These are phyloP conservation scores for Spodoptera frugiperda DNA, from an alignment of 1,140 invertebrate genomes.

Conservation along the genomic window DNA sequence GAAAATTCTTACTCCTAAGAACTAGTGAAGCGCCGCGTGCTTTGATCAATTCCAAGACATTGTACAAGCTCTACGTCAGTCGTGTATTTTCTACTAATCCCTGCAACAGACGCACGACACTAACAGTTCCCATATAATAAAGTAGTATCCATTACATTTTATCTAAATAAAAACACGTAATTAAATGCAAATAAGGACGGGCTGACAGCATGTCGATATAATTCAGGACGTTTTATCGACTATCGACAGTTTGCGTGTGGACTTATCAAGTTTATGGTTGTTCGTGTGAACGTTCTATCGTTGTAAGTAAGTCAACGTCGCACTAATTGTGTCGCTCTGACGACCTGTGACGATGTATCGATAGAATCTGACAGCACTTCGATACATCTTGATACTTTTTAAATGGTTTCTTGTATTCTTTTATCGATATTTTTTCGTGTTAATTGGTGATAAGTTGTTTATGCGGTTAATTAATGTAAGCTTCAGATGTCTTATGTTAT, in stretches of 20 bases:
- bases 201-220: conserved; percentile 60
- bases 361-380: conserved; percentile 36
- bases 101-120: conserved; percentile 16
- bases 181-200: conserved; percentile 64
- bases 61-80: too few species aligned
- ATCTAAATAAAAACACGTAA: conserved; percentile 50
- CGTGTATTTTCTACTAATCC: background rate
- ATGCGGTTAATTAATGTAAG: background rate
- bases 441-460: conserved; percentile 6
- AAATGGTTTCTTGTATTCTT: background rate
- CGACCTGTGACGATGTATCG: conserved; percentile 25
- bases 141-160: conserved; percentile 41
- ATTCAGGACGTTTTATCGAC: conserved; percentile 62
- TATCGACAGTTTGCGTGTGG: conserved; percentile 62
- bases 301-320: conserved; percentile 60
- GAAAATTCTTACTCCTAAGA: too few species aligned
- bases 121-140: conserved; percentile 26
- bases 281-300: conserved; percentile 55
- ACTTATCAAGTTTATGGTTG: conserved; percentile 62
- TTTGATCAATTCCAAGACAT: too few species aligned
- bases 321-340: conserved; percentile 56
- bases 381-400: conserved; percentile 13
- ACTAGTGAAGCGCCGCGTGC: too few species aligned
- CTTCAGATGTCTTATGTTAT: background rate
- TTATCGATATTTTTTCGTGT: background rate